A percentile compares a stretch with the other conserved stretches of the same genome.
These are phyloP conservation scores for Empis stercorea DNA, from an alignment of 2,888 invertebrate genomes.

Conservation along the genomic window DNA sequence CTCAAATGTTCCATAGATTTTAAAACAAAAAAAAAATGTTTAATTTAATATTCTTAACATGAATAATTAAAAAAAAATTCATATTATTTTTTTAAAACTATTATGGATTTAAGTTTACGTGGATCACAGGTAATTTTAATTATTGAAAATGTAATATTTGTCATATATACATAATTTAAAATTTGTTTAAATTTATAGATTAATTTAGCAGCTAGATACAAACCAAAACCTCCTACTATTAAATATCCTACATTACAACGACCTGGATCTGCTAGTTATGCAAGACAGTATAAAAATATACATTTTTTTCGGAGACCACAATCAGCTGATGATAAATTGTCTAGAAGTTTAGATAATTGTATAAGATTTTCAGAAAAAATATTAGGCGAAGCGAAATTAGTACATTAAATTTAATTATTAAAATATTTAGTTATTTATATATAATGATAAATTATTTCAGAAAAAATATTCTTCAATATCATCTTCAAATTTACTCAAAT, in stretches of 20 bases:
- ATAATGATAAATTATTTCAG: constrained; percentile 7
- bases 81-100: constrained; percentile 13
- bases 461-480: constrained; percentile 21
- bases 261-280: constrained; percentile 32
- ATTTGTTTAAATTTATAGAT: too few relatives aligned
- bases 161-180: too few relatives aligned
- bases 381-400: constrained; percentile 5
- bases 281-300: constrained; percentile 19
- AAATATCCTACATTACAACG: constrained; percentile 25
- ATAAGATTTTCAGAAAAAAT: constrained; percentile 9
- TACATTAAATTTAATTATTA: neutral
- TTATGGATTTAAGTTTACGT: constrained; percentile 35
- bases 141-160: neutral
- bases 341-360: constrained; percentile 17
- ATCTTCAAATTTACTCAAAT: constrained; percentile 32
- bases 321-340: constrained; percentile 33
- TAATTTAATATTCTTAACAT: too few relatives aligned
- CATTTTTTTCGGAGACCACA: constrained; percentile 21
- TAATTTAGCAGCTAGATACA: constrained; percentile 33
- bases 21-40: too few relatives aligned
- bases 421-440: too few relatives aligned
- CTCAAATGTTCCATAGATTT: too few relatives aligned
- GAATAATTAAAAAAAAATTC: too few relatives aligned
- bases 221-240: constrained; percentile 24
- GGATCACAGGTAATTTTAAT: constrained; percentile 32